Evolutionary conservation across 2,888 invertebrate genomes (phyloP), one percentile per base, ranked within the genome.

Genomic region (Ophraella communa): DNA sequence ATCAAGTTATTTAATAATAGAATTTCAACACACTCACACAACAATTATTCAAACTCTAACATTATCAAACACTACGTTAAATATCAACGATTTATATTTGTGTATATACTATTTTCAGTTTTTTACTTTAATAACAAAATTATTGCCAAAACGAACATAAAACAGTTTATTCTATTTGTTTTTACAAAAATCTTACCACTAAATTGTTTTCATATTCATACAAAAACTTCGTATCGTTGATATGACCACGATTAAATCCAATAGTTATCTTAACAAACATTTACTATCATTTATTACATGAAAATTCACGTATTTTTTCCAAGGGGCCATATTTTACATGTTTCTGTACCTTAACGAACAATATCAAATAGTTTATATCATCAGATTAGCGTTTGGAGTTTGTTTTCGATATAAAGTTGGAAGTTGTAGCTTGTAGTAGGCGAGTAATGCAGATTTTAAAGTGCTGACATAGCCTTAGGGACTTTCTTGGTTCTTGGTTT

Each of bases 221-320:
- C 47, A 66, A 71, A 73, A 73, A 71, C 67, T 73, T 74, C 70
- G 67, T 69, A 72, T 54, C 74, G 71, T 66, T 74, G 71, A 74
- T 74, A 74, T 73, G 5, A 33, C 24, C 39, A 8, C 14, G 39
- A 54, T 54, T 10, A 33, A 57, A 57, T 33, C 23, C 49, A 20
- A 35, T 23, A 47, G 10, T 71, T 70, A 69, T 74, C 68, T 74
- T 72, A 73, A 74, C 70, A 75, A 74, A 73, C 76, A 72, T 72
- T 70, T 67, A 66, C 69, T 64, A 70, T 73, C 74, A 74, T 72
- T 72, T 73, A 74, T 69, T 71, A 65, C 42, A 14, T 11, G 39
- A 11, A 14, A 39, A 55, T 45, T 66, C 65, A 72, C 73, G 66
- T 70, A 57, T 65, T 57, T 54, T 57, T 69, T 66, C 71, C 52